These are phyloP conservation scores for Tethea ocularis DNA, from an alignment of 2,888 invertebrate genomes.

Conservation along the genomic window DNA sequence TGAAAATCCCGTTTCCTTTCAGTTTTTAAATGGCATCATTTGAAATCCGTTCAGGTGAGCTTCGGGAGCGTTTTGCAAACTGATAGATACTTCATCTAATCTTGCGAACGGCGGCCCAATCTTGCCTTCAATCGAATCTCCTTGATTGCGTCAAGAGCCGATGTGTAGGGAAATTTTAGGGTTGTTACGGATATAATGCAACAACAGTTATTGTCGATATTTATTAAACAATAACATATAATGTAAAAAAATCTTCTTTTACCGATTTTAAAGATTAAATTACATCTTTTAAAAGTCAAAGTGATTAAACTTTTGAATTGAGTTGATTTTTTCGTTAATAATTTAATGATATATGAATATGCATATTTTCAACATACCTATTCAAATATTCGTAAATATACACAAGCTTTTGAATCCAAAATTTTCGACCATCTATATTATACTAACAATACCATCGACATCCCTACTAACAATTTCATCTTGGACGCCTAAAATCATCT, in stretches of 20 bases:
- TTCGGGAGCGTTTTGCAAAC: slow-evolving; percentile 36
- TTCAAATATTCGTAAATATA: too few species aligned
- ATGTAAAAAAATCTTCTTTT: too few species aligned
- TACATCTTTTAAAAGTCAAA: too few species aligned
- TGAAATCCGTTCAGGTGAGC: slow-evolving; percentile 49
- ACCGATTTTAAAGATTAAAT: too few species aligned
- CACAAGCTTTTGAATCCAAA: too few species aligned
- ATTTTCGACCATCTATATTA: too few species aligned
- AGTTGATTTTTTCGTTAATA: too few species aligned
- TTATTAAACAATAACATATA: slow-evolving; percentile 16
- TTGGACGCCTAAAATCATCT: background rate
- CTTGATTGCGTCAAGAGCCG: slow-evolving; percentile 56
- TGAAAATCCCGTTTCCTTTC: slow-evolving; percentile 27
- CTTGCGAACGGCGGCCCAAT: slow-evolving; percentile 51
- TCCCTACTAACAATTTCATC: slow-evolving; percentile 10
- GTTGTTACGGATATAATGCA: background rate
- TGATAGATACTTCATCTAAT: slow-evolving; percentile 58
- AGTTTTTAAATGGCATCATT: slow-evolving; percentile 36
- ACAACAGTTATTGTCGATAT: slow-evolving; percentile 20
- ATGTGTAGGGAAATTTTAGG: slow-evolving; percentile 33
- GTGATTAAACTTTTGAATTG: too few species aligned
- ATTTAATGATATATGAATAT: too few species aligned
- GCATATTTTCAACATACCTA: too few species aligned
- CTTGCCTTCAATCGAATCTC: slow-evolving; percentile 59
- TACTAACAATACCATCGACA: slow-evolving; percentile 13